Evolutionary conservation across 2,888 invertebrate genomes (phyloP).

Genomic region (Podabrus alpinus): DNA sequence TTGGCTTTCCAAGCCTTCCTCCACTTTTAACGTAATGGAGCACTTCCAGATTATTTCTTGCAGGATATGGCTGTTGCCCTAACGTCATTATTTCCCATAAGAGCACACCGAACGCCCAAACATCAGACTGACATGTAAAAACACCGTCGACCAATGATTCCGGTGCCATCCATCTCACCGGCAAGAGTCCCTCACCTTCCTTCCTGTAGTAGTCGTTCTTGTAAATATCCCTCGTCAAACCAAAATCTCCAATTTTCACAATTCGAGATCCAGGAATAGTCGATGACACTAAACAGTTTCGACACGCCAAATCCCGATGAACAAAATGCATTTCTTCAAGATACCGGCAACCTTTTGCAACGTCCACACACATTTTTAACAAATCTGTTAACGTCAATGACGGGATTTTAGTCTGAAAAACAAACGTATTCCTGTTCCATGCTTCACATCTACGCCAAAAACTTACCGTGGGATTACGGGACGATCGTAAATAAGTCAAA

Average conservation of each 20-base stretch:
- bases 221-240: conserved; percentile 94
- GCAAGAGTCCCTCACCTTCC: conserved; percentile 86
- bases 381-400: conserved; percentile 81
- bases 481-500: conserved; percentile 83
- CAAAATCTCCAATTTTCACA: conserved; percentile 98
- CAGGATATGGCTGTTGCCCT: conserved; percentile 96
- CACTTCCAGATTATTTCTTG: conserved; percentile 90
- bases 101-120: conserved; percentile 93
- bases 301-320: conserved; percentile 92
- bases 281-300: conserved; percentile 91
- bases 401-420: conserved; percentile 63
- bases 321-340: conserved; percentile 97
- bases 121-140: conserved; percentile 95
- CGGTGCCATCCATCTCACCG: conserved; percentile 98
- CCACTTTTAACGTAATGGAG: conserved; percentile 86
- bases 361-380: conserved; percentile 91
- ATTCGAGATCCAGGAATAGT: conserved; percentile 70
- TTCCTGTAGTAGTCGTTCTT: conserved; percentile 97
- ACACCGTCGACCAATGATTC: conserved; percentile 95
- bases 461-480: conserved; percentile 73
- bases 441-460: not conserved
- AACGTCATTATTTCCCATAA: conserved; percentile 97
- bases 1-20: conserved; percentile 80
- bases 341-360: conserved; percentile 93
- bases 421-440: not conserved